These are phyloP conservation scores for Paracanthobrama guichenoti DNA, from an alignment of 2,113 vertebrate genomes.

Conservation along the genomic window DNA sequence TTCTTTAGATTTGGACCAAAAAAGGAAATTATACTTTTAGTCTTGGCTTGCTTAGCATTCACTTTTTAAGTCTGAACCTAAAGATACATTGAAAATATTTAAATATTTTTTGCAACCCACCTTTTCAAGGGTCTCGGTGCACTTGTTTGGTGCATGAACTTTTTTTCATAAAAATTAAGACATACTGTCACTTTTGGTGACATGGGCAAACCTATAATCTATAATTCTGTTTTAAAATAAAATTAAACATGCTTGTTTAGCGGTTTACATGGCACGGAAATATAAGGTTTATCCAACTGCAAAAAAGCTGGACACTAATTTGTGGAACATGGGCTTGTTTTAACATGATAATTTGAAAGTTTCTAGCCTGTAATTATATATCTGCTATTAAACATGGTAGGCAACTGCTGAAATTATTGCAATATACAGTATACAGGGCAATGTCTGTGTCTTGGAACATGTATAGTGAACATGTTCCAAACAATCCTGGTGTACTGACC, in stretches of 20 bases:
- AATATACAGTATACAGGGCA: background rate
- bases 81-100: too few relatives aligned
- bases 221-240: background rate
- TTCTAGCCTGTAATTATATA: conserved; percentile 29
- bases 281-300: background rate
- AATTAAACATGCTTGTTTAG: conserved; percentile 10
- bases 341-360: conserved; percentile 32
- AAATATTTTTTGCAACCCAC: too few relatives aligned
- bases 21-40: too few relatives aligned
- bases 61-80: too few relatives aligned
- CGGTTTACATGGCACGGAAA: background rate
- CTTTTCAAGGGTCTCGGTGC: too few relatives aligned
- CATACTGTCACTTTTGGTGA: background rate
- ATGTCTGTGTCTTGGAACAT: conserved; percentile 17
- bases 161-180: too few relatives aligned
- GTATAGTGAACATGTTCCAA: background rate
- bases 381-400: conserved; percentile 26
- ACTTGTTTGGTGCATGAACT: too few relatives aligned
- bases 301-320: conserved; percentile 28
- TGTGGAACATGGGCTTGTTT: conserved; percentile 24
- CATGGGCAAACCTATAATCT: background rate
- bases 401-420: background rate
- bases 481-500: conserved; percentile 17
- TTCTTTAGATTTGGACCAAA: too few relatives aligned
- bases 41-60: too few relatives aligned